Percentiles rank a stretch among this genome's conserved stretches.
phyloP scores from a whole-genome alignment of 2,888 invertebrate species.

The Candidula unifasciata region DNA sequence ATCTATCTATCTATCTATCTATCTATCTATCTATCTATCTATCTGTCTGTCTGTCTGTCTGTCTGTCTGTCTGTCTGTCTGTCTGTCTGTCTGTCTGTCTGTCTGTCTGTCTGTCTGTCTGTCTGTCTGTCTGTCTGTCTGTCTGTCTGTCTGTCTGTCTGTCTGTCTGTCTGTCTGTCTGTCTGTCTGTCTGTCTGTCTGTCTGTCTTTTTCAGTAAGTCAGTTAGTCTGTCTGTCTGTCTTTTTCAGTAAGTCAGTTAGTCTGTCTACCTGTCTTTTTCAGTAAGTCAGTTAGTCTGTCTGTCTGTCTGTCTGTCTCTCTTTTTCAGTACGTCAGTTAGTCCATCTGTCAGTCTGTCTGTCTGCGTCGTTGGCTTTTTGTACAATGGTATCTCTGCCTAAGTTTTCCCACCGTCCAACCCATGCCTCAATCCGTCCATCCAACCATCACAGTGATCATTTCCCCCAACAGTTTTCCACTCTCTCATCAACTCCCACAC shows the following conservation, averaged over 20 bases:
- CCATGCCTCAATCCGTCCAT: no score
- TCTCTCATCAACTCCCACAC: no score
- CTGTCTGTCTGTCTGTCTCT: neutral
- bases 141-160: neutral
- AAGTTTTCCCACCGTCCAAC: no score
- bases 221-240: neutral
- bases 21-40: neutral
- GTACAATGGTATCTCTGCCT: no score
- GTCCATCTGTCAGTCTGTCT: neutral
- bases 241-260: neutral
- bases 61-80: conserved; percentile 13
- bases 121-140: neutral
- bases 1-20: conserved; percentile 11
- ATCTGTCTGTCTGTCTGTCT: neutral
- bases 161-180: neutral
- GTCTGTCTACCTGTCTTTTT: neutral
- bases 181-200: neutral
- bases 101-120: neutral
- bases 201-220: neutral
- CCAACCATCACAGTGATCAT: no score
- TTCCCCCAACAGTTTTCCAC: no score
- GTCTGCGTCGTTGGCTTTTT: neutral
- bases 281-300: neutral
- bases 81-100: neutral
- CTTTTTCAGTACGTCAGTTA: no score